Percentiles rank a stretch among this genome's conserved stretches.
Evolutionary conservation across 1,140 invertebrate genomes (phyloP).

Genomic region (Trichonephila clavipes): DNA sequence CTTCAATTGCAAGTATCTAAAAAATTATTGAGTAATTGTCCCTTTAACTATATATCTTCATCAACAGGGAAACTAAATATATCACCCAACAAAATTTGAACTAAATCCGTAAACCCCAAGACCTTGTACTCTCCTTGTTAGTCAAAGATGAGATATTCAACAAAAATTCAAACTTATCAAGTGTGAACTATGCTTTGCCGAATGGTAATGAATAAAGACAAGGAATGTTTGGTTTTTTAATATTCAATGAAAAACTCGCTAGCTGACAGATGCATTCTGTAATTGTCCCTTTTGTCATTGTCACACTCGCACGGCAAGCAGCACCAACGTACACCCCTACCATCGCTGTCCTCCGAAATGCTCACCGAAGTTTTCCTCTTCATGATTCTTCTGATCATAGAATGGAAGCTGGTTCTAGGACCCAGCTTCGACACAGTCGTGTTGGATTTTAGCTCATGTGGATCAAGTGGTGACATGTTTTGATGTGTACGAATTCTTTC

Average conservation of each 20-base stretch:
- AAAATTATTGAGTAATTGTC: too few relatives aligned
- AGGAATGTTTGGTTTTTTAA: not conserved
- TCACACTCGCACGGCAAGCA: conserved; percentile 21
- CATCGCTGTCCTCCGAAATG: conserved; percentile 26
- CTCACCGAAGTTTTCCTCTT: conserved; percentile 36
- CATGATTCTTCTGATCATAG: conserved; percentile 19
- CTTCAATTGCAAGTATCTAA: too few relatives aligned
- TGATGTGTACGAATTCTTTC: too few relatives aligned
- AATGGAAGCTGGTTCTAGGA: not conserved
- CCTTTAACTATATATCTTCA: too few relatives aligned
- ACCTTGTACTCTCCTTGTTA: too few relatives aligned
- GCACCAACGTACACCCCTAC: conserved; percentile 12
- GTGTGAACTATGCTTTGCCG: too few relatives aligned
- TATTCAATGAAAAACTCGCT: conserved; percentile 66
- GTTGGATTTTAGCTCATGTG: not conserved
- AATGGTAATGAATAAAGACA: not conserved
- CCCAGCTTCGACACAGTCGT: not conserved
- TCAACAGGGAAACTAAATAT: too few relatives aligned
- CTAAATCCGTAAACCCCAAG: too few relatives aligned
- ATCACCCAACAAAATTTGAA: too few relatives aligned
- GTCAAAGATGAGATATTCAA: too few relatives aligned
- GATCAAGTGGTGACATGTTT: not conserved
- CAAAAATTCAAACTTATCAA: too few relatives aligned
- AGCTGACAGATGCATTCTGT: conserved; percentile 54
- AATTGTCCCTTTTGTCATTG: conserved; percentile 21